Evolutionary conservation across 2,797 vertebrate species (phyloP), one percentile per base, ranked within the genome.

Genomic region (Trachops cirrhosus): DNA sequence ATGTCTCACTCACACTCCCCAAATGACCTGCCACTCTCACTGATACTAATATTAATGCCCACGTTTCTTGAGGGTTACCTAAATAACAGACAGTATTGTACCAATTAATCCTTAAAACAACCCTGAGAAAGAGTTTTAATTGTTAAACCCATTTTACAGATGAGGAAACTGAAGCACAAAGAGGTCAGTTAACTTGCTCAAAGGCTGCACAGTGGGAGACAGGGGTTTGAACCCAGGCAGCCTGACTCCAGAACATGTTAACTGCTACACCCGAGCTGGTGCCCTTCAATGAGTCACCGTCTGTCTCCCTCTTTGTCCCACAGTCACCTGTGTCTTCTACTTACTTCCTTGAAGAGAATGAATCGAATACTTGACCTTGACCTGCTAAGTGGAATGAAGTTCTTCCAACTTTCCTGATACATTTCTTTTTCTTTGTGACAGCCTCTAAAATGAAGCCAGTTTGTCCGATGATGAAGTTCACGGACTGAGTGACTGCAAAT

Each of bases 281-380:
- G 37, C 16, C 41, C n/a, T 39, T 26, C 24, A 3, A 21, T 9
- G 16, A 0, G 0, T 79, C 7, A 21, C 16, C 32, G 1, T 50
- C 73, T 91, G 16, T 26, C 44, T 71, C 54, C 18, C 39, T 92
- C 34, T 29, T 22, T 80, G 62, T 34, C 5, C 7, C 14, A 3
- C 29, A 15, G n/a, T 50, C 44, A 21, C 52, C 70, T 37, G 32
- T 44, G 54, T 78, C 83, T 52, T 18, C 54, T 34, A 5, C 54
- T 82, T 71, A 37, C 74, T 90, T 78, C 22, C 22, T 29, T 50
- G 16, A 70, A 89, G 52, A 93, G 39, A 89, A 83, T 32, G 24
- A 77, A 54, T 70, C 6, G 26, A 59, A n/a, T 41, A 37, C 26
- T 85, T 62, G 86, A 77, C 67, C 46, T 82, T 74, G 78, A 14